Evolutionary conservation across 2,888 invertebrate species (phyloP).

Genomic region (Lycocerus yunnanus): DNA sequence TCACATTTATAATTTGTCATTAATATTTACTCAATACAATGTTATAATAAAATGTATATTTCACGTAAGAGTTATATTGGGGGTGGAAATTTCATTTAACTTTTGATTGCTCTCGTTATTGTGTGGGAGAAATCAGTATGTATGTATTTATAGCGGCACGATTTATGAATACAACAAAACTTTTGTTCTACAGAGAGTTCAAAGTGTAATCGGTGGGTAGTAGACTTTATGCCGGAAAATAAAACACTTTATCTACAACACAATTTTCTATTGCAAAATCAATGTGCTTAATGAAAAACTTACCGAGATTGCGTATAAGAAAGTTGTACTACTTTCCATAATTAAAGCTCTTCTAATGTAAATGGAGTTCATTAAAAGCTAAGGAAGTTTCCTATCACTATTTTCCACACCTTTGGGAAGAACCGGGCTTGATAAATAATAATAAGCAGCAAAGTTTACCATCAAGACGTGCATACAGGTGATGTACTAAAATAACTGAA

Average conservation of each 20-base stretch:
- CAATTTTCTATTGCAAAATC: constrained; percentile 10
- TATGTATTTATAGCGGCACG: not conserved
- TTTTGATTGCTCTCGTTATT: not conserved
- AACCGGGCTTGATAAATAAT: not conserved
- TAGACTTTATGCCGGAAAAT: not conserved
- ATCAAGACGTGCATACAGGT: not conserved
- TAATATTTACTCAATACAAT: not conserved
- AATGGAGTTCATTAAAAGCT: not conserved
- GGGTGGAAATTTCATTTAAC: not conserved
- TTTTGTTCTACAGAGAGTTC: not conserved
- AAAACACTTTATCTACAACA: not conserved
- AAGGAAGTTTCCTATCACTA: not conserved
- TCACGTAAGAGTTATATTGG: not conserved
- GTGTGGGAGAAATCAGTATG: not conserved
- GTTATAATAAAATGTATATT: not conserved
- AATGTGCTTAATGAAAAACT: constrained; percentile 10
- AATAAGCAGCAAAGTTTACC: not conserved
- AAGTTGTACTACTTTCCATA: constrained; percentile 8
- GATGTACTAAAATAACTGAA: not conserved
- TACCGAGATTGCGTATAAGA: constrained; percentile 12
- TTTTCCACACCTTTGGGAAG: not conserved
- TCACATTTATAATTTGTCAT: not conserved
- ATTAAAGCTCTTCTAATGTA: constrained; percentile 9
- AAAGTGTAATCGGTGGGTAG: not conserved
- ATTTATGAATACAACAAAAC: not conserved